These are phyloP conservation scores for Rousettus madagascariensis DNA, from an alignment of 2,797 vertebrate species.

Conservation along the genomic window DNA sequence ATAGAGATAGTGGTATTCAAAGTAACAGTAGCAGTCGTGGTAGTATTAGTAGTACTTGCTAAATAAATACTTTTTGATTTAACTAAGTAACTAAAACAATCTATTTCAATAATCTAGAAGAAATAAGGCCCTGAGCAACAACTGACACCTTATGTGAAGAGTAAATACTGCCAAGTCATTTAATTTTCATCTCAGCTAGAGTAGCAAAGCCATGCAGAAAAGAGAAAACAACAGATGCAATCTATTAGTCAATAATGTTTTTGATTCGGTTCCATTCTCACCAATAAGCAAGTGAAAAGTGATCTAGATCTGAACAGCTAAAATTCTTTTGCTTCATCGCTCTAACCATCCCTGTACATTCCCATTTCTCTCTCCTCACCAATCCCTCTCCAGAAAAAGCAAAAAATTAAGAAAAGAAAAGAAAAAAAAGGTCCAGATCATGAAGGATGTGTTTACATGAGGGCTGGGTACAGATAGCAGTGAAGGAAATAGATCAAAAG, in stretches of 20 bases:
- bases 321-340: neutral
- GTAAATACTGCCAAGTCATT: neutral
- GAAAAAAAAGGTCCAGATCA: neutral
- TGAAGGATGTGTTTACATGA: neutral
- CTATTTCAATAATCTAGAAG: neutral
- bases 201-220: neutral
- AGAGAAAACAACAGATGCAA: neutral
- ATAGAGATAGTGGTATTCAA: neutral
- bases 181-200: constrained; percentile 37
- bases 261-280: neutral
- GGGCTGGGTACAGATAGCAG: neutral
- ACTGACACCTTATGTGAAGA: neutral
- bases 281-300: neutral
- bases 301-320: neutral
- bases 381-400: accelerated
- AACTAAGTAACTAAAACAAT: neutral
- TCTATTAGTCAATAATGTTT: neutral
- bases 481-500: neutral
- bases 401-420: neutral
- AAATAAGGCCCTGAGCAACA: neutral
- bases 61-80: neutral
- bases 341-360: neutral
- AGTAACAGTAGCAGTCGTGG: neutral
- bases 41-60: neutral
- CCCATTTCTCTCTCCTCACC: neutral